Percentiles rank a stretch among this genome's conserved stretches.
Evolutionary conservation across 2,113 vertebrate species (phyloP).

Genomic region (Mormoops blainvillei): DNA sequence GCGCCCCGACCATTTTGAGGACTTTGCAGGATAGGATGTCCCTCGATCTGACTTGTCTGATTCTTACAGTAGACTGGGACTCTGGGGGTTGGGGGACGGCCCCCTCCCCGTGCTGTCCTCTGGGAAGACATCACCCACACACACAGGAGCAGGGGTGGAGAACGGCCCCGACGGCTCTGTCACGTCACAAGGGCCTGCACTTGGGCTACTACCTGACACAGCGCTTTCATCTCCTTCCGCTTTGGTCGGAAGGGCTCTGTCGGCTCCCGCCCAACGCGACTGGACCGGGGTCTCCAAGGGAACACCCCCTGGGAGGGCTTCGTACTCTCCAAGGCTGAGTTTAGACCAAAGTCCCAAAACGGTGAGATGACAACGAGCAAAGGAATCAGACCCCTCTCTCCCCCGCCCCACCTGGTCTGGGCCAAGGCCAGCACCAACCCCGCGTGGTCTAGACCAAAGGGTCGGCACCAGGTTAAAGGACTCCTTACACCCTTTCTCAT

Average conservation of each 20-base stretch:
- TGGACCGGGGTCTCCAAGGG: not conserved
- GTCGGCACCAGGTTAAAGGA: not conserved
- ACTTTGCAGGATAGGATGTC: no score
- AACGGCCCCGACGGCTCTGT: not conserved
- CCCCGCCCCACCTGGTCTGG: not conserved
- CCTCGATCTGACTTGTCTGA: no score
- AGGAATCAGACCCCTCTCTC: not conserved
- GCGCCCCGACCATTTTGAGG: no score
- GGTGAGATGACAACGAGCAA: not conserved
- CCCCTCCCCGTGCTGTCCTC: no score
- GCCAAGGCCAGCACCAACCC: not conserved
- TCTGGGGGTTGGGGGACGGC: no score
- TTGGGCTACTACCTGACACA: not conserved
- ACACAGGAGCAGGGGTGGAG: not conserved
- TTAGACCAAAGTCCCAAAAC: not conserved
- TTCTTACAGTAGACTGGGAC: no score
- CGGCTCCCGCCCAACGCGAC: not conserved
- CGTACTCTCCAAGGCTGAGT: not conserved
- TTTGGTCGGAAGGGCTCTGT: not conserved
- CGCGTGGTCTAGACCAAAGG: not conserved
- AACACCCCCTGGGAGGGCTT: not conserved
- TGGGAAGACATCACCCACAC: not conserved
- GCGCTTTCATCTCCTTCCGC: not conserved
- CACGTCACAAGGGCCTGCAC: no score
- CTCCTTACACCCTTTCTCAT: no score